Evolutionary conservation across 2,888 invertebrate genomes (phyloP), one percentile per base, ranked within the genome.

Genomic region (Conistra vaccinii): DNA sequence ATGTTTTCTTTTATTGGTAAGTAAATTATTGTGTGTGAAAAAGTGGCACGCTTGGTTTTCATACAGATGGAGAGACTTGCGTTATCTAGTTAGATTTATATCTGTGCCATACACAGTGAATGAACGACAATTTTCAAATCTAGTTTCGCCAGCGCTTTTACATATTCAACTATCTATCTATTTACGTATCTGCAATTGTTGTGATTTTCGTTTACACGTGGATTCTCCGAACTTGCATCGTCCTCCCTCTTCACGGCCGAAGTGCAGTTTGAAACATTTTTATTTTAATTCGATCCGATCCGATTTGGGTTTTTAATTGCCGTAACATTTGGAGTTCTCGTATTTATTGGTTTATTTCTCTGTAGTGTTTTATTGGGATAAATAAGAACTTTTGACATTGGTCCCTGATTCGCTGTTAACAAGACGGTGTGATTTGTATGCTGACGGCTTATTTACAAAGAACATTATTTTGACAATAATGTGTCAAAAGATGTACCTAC

Each of bases 281-380:
- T 12, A 42, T 42, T 42, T 42, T 42, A 1, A 42, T 42, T 14
- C 14, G 14, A 42, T 42, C 14, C 42, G 12, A 42, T 42, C 39
- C 39, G 39, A 39, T 55, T 45, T 20, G 12, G 26, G 35, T n/a
- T 42, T 55, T 78, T 23, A 51, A 42, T 78, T 78, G 42, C 20
- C 32, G 10, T 26, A 26, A 42, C 6, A 67, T 53, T 77, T 35
- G 32, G 1, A 29, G 53, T 23, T 20, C 5, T 32, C 26, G n/a
- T 9, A 69, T 70, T 57, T 62, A 62, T 71, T 48, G n/a, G 20
- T 78, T 78, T 48, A 35, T 76, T 53, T 69, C 20, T n/a, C 26
- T 35, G 17, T 55, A 10, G 17, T 68, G 26, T 55, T 48, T 55
- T 23, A 61, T 78, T 61, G 17, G 29, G 29, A n/a, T 48, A 12